phyloP scores from a whole-genome alignment of 2,797 vertebrate species.

The Pangasius krempfi region DNA sequence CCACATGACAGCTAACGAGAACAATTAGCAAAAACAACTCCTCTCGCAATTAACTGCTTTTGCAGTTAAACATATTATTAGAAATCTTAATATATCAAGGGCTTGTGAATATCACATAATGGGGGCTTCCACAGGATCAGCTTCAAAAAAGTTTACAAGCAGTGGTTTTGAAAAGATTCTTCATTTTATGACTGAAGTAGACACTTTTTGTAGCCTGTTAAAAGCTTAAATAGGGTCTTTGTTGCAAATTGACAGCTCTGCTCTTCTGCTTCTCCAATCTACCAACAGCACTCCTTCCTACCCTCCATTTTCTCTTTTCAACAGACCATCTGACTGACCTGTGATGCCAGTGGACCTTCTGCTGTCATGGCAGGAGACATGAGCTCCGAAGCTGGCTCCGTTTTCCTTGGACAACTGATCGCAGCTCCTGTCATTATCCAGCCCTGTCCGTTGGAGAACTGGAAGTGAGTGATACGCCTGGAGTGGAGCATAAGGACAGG shows the following conservation, averaged over 20 bases:
- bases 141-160: neutral
- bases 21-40: neutral
- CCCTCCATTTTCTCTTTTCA: slow-evolving; percentile 13
- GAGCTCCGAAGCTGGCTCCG: slow-evolving; percentile 44
- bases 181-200: neutral
- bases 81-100: neutral
- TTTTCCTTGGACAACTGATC: slow-evolving; percentile 47
- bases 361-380: slow-evolving; percentile 34
- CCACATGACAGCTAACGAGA: neutral
- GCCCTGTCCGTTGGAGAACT: slow-evolving; percentile 35
- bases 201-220: neutral
- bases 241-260: slow-evolving; percentile 10
- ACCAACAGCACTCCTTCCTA: neutral
- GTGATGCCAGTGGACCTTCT: slow-evolving; percentile 45
- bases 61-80: neutral
- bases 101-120: neutral
- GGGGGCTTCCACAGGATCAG: neutral
- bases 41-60: neutral
- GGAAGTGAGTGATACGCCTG: slow-evolving; percentile 39
- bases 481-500: slow-evolving; percentile 31
- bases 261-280: slow-evolving; percentile 20
- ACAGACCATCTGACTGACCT: slow-evolving; percentile 32
- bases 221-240: slow-evolving; percentile 15
- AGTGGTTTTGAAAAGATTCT: neutral
- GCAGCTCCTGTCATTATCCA: slow-evolving; percentile 39